Evolutionary conservation across 2,797 vertebrate species (phyloP).

Genomic region (Hippoglossus hippoglossus): DNA sequence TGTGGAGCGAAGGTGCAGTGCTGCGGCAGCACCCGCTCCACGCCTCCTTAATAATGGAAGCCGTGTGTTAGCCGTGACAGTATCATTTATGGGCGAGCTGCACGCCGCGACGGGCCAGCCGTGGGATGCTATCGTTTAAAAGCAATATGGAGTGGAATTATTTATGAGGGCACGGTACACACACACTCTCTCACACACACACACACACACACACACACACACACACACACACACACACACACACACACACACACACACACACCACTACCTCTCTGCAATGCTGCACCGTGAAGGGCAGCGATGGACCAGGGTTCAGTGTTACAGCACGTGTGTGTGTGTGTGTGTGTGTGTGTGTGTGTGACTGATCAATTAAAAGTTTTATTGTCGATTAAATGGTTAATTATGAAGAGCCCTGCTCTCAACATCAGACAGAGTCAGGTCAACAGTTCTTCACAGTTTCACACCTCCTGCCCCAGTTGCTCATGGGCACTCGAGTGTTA

Average conservation of each 20-base stretch:
- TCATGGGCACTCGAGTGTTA: no score
- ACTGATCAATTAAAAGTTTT: no score
- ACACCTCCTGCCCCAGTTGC: no score
- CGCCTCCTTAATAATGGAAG: constrained; percentile 75
- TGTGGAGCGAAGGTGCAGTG: constrained; percentile 27
- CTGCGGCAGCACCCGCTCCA: constrained; percentile 42
- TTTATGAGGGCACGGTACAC: constrained; percentile 71
- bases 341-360: constrained; percentile 44
- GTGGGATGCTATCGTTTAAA: constrained; percentile 81
- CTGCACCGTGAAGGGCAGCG: constrained; percentile 68
- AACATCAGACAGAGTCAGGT: no score
- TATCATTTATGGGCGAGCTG: constrained; percentile 77
- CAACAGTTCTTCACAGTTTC: no score
- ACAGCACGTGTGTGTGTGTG: constrained; percentile 29
- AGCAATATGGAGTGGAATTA: constrained; percentile 79
- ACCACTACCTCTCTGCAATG: constrained; percentile 37
- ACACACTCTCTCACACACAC: constrained; percentile 17
- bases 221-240: not conserved
- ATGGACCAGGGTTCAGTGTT: constrained; percentile 52
- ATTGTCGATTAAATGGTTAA: no score
- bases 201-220: constrained; percentile 4
- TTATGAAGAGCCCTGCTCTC: no score
- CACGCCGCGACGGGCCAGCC: constrained; percentile 52
- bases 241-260: constrained; percentile 11
- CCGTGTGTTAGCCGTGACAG: constrained; percentile 72